These are phyloP conservation scores for Cephus cinctus DNA, from an alignment of 1,140 invertebrate genomes.

Conservation along the genomic window DNA sequence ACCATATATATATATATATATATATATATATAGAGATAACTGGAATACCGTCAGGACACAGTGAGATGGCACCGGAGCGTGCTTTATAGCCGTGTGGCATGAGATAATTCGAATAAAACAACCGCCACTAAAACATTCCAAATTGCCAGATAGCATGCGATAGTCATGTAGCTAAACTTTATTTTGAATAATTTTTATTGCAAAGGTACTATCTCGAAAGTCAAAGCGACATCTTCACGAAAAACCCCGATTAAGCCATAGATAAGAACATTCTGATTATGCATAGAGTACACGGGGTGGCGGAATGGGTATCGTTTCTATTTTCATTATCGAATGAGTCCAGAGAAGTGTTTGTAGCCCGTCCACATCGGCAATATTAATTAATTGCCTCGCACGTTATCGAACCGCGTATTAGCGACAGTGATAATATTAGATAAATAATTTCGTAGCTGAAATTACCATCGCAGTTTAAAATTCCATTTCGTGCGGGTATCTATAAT, in stretches of 20 bases:
- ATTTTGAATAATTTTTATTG: conserved; percentile 17
- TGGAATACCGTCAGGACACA: no score
- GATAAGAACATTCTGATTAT: conserved; percentile 5
- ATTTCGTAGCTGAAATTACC: no score
- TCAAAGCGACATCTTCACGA: conserved; percentile 27
- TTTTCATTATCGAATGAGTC: neutral
- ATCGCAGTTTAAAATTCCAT: no score
- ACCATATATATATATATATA: no score
- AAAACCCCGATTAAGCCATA: conserved; percentile 24
- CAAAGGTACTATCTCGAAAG: conserved; percentile 20
- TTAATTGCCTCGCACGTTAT: no score
- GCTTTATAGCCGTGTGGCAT: neutral
- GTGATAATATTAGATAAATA: no score
- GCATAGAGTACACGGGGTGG: neutral
- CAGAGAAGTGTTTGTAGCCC: no score
- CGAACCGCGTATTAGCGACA: no score
- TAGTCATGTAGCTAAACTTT: conserved; percentile 3
- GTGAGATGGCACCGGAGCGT: neutral
- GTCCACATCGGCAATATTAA: no score
- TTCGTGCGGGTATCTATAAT: no score
- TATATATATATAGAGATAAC: no score
- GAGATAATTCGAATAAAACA: conserved; percentile 10
- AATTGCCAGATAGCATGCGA: conserved; percentile 27
- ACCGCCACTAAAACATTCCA: conserved; percentile 27
- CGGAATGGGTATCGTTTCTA: neutral